A percentile compares a stretch with the other conserved stretches of the same genome.
These are phyloP conservation scores for Hydriomena furcata DNA, from an alignment of 2,888 invertebrate genomes.

Conservation along the genomic window DNA sequence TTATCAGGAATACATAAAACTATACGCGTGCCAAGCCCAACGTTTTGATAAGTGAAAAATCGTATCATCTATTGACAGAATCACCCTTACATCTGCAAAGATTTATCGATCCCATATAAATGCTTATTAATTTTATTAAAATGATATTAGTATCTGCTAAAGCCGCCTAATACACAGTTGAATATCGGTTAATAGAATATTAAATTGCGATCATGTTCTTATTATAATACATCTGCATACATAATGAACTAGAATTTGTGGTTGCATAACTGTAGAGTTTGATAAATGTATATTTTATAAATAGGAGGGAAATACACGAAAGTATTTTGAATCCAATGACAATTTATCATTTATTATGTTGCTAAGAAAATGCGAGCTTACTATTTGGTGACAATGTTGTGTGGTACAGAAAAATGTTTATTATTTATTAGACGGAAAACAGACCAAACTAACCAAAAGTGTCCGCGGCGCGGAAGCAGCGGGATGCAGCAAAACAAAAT, in stretches of 20 bases:
- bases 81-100: slow-evolving; percentile 64
- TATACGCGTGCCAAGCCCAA: slow-evolving; percentile 67
- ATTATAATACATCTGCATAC: slow-evolving; percentile 62
- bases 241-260: slow-evolving; percentile 39
- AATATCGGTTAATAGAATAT: slow-evolving; percentile 71
- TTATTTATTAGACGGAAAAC: slow-evolving; percentile 81
- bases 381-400: slow-evolving; percentile 11
- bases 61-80: slow-evolving; percentile 57
- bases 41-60: slow-evolving; percentile 67
- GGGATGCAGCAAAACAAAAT: slow-evolving; percentile 72
- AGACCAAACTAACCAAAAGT: slow-evolving; percentile 81
- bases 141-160: slow-evolving; percentile 16
- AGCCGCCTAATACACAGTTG: slow-evolving; percentile 45
- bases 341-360: slow-evolving; percentile 1
- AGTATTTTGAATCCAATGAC: neutral
- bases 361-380: slow-evolving; percentile 5
- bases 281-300: slow-evolving; percentile 28
- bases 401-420: slow-evolving; percentile 58
- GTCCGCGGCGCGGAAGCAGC: slow-evolving; percentile 78
- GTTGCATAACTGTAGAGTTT: slow-evolving; percentile 26
- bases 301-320: slow-evolving; percentile 1
- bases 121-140: slow-evolving; percentile 21
- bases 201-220: slow-evolving; percentile 53
- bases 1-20: slow-evolving; percentile 71
- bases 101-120: slow-evolving; percentile 56